These are phyloP conservation scores for Cetoscarus ocellatus DNA, from an alignment of 2,797 vertebrate species.

Conservation along the genomic window DNA sequence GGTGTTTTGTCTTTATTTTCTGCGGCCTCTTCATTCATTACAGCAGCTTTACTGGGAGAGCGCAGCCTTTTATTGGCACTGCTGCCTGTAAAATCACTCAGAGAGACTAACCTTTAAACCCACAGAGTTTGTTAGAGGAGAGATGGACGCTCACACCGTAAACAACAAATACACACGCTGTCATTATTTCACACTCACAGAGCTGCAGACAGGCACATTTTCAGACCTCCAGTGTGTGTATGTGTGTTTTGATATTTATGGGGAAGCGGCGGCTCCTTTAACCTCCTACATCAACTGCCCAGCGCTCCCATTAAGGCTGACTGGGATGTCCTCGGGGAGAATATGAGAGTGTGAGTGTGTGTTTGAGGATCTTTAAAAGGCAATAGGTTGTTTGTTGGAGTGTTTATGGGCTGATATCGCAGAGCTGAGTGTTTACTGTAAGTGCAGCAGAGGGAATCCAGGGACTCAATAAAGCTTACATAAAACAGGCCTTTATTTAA, in stretches of 20 bases:
- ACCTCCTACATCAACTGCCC: constrained; percentile 81
- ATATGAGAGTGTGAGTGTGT: constrained; percentile 18
- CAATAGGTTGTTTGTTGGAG: constrained; percentile 25
- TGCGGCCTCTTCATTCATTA: constrained; percentile 45
- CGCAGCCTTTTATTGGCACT: constrained; percentile 50
- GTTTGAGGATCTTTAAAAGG: constrained; percentile 37
- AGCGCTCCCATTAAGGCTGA: constrained; percentile 73
- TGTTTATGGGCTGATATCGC: constrained; percentile 55
- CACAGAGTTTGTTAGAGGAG: constrained; percentile 47
- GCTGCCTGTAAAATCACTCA: constrained; percentile 51
- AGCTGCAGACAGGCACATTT: constrained; percentile 30
- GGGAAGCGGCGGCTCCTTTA: constrained; percentile 82
- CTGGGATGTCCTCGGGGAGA: constrained; percentile 73
- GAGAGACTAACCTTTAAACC: constrained; percentile 51
- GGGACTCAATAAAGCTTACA: not conserved
- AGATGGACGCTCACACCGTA: constrained; percentile 41
- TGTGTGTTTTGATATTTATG: constrained; percentile 77
- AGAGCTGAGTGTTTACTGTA: constrained; percentile 41
- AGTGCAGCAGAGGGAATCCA: not conserved
- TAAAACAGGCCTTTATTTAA: not conserved
- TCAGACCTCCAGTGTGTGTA: constrained; percentile 13
- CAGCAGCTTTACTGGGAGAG: constrained; percentile 42
- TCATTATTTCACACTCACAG: constrained; percentile 36
- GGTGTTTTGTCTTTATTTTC: constrained; percentile 32
- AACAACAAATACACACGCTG: constrained; percentile 47